A percentile compares a stretch with the other conserved stretches of the same genome.
These are phyloP conservation scores for Oriolus oriolus DNA, from an alignment of 2,113 vertebrate genomes.

Conservation along the genomic window DNA sequence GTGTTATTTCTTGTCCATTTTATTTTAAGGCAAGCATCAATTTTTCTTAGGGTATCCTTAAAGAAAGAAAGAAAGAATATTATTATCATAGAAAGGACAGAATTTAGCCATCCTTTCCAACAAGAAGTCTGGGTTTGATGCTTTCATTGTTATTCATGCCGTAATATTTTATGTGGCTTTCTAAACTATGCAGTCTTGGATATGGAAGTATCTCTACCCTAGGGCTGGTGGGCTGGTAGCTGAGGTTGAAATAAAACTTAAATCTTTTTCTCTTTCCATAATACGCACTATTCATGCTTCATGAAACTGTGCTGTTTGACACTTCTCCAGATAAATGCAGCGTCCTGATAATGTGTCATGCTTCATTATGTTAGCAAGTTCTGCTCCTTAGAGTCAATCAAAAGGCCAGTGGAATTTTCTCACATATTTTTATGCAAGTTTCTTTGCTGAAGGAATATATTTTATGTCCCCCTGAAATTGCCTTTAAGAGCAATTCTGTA, in stretches of 20 bases:
- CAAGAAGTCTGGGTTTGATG: background rate
- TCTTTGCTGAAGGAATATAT: background rate
- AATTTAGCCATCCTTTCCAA: background rate
- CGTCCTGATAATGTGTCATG: background rate
- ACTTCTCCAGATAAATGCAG: background rate
- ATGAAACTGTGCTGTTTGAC: background rate
- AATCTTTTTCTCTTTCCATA: background rate
- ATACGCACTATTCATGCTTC: background rate
- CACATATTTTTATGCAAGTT: background rate
- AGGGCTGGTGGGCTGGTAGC: background rate
- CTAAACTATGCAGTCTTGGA: background rate
- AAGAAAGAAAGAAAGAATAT: background rate
- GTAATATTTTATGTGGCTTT: slow-evolving; percentile 1
- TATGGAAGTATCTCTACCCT: background rate
- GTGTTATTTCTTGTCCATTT: background rate
- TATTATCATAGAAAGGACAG: background rate
- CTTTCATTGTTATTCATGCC: background rate
- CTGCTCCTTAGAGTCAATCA: background rate
- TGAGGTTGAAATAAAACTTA: slow-evolving; percentile 13
- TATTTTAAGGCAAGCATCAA: background rate
- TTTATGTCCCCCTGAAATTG: background rate
- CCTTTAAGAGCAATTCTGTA: background rate
- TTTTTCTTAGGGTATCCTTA: background rate
- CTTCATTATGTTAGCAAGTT: background rate
- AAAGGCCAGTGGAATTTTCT: background rate